These are phyloP conservation scores for Scomberomorus guttatus DNA, from an alignment of 2,797 vertebrate species.

Conservation along the genomic window DNA sequence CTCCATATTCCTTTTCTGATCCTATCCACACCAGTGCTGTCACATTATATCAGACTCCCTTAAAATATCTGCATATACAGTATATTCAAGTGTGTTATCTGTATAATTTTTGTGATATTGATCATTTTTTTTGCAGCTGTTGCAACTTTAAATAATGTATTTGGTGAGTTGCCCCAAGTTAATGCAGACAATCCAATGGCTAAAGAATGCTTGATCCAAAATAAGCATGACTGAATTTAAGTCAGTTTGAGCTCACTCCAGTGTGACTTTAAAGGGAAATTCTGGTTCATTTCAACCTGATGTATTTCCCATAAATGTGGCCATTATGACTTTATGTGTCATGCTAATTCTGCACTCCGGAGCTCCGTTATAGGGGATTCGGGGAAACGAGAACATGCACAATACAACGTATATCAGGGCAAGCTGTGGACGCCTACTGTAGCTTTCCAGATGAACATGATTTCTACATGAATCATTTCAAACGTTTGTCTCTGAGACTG, in stretches of 20 bases:
- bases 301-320: neutral
- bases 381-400: neutral
- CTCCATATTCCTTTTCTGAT: neutral
- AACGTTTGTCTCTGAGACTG: neutral
- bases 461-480: neutral
- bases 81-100: neutral
- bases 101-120: too few relatives aligned
- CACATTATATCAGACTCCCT: fast-evolving
- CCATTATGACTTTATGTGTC: neutral
- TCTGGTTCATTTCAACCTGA: neutral
- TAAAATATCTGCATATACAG: neutral
- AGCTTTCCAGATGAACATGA: neutral
- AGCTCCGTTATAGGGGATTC: neutral
- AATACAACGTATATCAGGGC: too few relatives aligned
- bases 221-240: neutral
- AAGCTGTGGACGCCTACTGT: neutral
- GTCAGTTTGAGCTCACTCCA: neutral
- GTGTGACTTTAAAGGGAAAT: neutral
- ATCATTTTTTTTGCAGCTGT: too few relatives aligned
- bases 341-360: neutral
- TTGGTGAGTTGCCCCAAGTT: neutral
- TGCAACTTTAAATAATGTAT: too few relatives aligned
- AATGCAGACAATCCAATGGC: neutral
- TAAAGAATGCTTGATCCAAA: neutral
- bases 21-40: too few relatives aligned